Percentiles rank a stretch among this genome's conserved stretches.
phyloP scores from a whole-genome alignment of 2,113 vertebrate species.

The Macaca nemestrina region DNA sequence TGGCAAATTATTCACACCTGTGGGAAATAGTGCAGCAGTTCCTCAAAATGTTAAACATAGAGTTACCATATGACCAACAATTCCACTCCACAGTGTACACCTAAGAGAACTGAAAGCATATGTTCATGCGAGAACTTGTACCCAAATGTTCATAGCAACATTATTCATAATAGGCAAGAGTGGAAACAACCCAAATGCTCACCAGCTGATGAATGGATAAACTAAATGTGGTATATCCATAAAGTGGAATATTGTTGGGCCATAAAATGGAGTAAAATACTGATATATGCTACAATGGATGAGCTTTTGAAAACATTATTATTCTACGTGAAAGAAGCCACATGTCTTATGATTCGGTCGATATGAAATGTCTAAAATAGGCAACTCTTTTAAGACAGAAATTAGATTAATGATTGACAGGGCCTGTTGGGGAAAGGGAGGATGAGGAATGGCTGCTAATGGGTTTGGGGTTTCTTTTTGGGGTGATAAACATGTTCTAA shows the following conservation, averaged over 20 bases:
- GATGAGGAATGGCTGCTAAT: background rate
- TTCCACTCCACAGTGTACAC: background rate
- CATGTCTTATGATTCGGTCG: background rate
- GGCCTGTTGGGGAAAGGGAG: background rate
- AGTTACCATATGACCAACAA: background rate
- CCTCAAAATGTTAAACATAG: background rate
- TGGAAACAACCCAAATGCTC: background rate
- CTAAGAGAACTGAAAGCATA: background rate
- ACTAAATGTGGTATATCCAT: background rate
- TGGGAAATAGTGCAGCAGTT: background rate
- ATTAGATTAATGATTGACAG: background rate
- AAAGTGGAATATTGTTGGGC: background rate
- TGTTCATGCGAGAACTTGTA: background rate
- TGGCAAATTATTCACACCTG: background rate
- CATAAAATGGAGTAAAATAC: background rate
- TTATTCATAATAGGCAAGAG: background rate
- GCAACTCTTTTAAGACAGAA: background rate
- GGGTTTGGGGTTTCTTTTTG: background rate
- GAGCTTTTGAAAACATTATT: background rate
- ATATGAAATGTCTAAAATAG: background rate
- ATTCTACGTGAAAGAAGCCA: background rate
- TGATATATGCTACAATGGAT: background rate
- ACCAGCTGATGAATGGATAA: background rate
- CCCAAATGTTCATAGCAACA: background rate
- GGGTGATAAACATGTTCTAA: background rate